A percentile compares a stretch with the other conserved stretches of the same genome.
Evolutionary conservation across 2,888 invertebrate species (phyloP).

Genomic region (Salticus scenicus): DNA sequence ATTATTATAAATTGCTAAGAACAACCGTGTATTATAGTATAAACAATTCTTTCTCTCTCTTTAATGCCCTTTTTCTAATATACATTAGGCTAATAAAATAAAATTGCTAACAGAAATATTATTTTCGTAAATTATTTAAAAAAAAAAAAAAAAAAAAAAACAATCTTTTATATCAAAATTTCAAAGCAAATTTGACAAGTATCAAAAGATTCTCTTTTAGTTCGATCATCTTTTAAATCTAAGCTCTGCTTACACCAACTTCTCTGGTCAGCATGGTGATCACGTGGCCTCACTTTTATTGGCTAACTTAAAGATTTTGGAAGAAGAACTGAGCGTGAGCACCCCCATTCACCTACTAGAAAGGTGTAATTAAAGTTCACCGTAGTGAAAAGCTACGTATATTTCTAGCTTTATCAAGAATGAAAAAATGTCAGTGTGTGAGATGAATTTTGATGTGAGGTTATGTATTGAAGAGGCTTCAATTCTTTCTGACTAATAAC

Average conservation of each 20-base stretch:
- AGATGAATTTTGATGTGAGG: not conserved
- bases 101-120: too few relatives aligned
- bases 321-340: not conserved
- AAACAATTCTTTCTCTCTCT: too few relatives aligned
- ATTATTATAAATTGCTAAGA: too few relatives aligned
- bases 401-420: not conserved
- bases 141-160: too few relatives aligned
- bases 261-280: constrained; percentile 8
- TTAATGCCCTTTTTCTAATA: too few relatives aligned
- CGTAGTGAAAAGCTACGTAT: not conserved
- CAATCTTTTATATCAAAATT: too few relatives aligned
- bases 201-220: not conserved
- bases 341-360: constrained; percentile 7
- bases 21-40: too few relatives aligned
- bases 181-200: too few relatives aligned
- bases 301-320: not conserved
- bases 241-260: not conserved
- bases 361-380: constrained; percentile 18
- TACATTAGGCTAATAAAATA: too few relatives aligned
- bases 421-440: constrained; percentile 4
- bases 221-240: not conserved
- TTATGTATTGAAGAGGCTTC: too few relatives aligned
- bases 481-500: too few relatives aligned
- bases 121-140: too few relatives aligned
- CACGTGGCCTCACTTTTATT: constrained; percentile 13